Conservation (phyloP, 2,888 invertebrate species). For the Diarsia brunnea region DNA sequence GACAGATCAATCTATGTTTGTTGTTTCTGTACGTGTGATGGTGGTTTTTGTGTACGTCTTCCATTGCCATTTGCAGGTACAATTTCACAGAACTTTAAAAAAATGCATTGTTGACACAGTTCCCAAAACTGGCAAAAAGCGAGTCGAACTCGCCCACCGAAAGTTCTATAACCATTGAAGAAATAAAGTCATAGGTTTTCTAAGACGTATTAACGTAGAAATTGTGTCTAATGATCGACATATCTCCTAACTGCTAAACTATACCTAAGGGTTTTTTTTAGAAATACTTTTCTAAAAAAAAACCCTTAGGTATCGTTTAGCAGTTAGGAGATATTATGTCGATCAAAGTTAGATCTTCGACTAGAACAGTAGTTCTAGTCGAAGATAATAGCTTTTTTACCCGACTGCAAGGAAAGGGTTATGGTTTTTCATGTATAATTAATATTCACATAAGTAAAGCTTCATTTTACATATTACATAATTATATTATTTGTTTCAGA, state of each 20-base stretch:
- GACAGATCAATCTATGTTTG: constrained; percentile 5
- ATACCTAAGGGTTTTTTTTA: background rate
- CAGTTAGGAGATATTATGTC: no score
- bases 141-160: background rate
- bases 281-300: background rate
- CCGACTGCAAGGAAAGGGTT: no score
- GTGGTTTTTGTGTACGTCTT: background rate
- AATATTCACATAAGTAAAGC: background rate
- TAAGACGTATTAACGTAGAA: no score
- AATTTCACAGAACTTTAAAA: constrained; percentile 1
- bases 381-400: background rate
- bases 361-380: no score
- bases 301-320: no score
- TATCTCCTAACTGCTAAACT: no score
- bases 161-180: background rate
- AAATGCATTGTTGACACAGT: background rate
- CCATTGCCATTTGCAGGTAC: background rate
- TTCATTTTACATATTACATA: no score
- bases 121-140: background rate
- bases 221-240: no score
- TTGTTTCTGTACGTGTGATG: background rate
- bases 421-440: background rate
- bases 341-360: no score
- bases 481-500: constrained; percentile 1
- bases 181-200: background rate